These are phyloP conservation scores for Anoplius nigerrimus DNA, from an alignment of 2,888 invertebrate species.

Conservation along the genomic window DNA sequence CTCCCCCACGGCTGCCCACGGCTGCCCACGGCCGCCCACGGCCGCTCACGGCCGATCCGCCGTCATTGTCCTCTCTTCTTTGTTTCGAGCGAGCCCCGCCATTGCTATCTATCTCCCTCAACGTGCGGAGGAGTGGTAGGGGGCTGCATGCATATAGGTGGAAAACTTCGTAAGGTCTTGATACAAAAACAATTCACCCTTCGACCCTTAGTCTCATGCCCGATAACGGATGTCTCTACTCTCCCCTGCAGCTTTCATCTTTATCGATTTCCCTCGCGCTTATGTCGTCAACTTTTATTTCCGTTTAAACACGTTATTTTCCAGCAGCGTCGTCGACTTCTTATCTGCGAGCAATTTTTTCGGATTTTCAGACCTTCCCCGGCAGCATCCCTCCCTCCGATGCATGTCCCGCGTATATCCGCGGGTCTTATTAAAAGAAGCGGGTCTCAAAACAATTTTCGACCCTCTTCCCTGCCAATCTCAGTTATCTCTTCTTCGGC, in stretches of 20 bases:
- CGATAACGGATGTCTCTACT: conserved; percentile 23
- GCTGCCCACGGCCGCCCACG: background rate
- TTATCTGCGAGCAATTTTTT: background rate
- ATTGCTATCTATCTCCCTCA: background rate
- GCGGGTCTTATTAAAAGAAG: too few species aligned
- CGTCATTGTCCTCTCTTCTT: conserved; percentile 2
- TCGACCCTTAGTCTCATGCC: conserved; percentile 4
- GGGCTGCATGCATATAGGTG: conserved; percentile 36
- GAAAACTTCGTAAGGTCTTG: conserved; percentile 44
- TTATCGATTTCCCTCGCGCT: background rate
- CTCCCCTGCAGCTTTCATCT: conserved; percentile 19
- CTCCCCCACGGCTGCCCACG: too few species aligned
- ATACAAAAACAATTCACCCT: conserved; percentile 45
- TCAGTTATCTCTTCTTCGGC: background rate
- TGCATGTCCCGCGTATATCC: too few species aligned
- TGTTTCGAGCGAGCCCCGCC: background rate
- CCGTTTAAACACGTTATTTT: background rate
- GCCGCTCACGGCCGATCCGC: conserved; percentile 19
- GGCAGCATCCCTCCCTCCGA: too few species aligned
- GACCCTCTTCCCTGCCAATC: too few species aligned
- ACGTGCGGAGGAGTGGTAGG: too few species aligned
- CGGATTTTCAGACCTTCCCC: too few species aligned
- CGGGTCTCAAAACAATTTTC: too few species aligned
- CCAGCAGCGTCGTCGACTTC: background rate
- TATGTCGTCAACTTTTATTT: background rate